These are phyloP conservation scores for Torymus auratus DNA, from an alignment of 2,888 invertebrate species.

Conservation along the genomic window DNA sequence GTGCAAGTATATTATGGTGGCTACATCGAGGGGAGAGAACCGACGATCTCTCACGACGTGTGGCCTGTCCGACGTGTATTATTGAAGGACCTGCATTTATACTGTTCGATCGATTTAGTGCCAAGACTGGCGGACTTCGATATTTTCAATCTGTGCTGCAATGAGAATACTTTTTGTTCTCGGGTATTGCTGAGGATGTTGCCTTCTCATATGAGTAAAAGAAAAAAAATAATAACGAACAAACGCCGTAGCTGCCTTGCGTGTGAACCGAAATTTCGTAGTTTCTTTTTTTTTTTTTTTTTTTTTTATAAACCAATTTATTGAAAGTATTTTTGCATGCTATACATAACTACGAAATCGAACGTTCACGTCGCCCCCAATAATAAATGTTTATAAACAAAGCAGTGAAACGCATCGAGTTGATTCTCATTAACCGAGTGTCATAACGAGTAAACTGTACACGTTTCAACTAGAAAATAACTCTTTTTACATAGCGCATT, in stretches of 20 bases:
- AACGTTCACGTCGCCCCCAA: constrained; percentile 32
- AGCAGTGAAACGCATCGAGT: constrained; percentile 52
- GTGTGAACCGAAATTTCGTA: constrained; percentile 50
- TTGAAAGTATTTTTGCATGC: constrained; percentile 8
- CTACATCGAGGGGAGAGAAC: neutral
- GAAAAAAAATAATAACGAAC: constrained; percentile 49
- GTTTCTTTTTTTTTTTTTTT: constrained; percentile 32
- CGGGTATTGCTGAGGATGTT: constrained; percentile 35
- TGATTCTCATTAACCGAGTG: constrained; percentile 39
- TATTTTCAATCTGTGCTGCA: constrained; percentile 40
- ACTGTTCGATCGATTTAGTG: constrained; percentile 49
- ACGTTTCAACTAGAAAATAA: constrained; percentile 26
- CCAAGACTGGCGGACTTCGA: constrained; percentile 51
- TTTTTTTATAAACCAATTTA: constrained; percentile 2
- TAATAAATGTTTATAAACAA: constrained; percentile 42
- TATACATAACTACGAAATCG: constrained; percentile 25
- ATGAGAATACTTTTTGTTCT: constrained; percentile 41
- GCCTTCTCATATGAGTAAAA: constrained; percentile 13
- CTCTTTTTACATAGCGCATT: constrained; percentile 15
- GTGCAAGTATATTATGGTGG: neutral
- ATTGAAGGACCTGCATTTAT: constrained; percentile 55
- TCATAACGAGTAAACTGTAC: constrained; percentile 21
- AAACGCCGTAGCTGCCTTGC: constrained; percentile 58
- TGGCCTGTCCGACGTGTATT: neutral
- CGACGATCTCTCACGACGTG: neutral